Evolutionary conservation across 2,888 invertebrate genomes (phyloP).

Genomic region (Julus scandinavius): DNA sequence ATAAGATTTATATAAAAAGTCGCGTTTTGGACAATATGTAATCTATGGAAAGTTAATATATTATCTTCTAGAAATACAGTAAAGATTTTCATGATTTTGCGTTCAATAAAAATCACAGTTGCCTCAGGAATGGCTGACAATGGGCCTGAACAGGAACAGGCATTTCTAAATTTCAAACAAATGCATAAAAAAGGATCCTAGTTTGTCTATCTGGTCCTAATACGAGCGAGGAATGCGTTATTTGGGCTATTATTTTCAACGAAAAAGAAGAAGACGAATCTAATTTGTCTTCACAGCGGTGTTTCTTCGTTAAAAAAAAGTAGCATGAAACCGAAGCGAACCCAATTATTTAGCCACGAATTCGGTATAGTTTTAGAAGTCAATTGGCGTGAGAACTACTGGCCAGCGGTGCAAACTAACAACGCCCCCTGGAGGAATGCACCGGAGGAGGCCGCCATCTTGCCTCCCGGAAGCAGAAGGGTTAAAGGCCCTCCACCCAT

Average conservation of each 20-base stretch:
- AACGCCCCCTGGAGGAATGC: constrained; percentile 33
- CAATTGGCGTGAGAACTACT: background rate
- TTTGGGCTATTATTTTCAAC: background rate
- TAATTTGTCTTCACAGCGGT: constrained; percentile 27
- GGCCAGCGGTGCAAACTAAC: background rate
- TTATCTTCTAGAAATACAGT: too few relatives aligned
- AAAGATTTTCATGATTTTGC: too few relatives aligned
- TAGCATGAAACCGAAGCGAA: background rate
- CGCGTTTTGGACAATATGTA: too few relatives aligned
- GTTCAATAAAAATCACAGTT: too few relatives aligned
- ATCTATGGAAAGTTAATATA: too few relatives aligned
- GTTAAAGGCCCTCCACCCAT: constrained; percentile 1
- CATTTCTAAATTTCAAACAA: too few relatives aligned
- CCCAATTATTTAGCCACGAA: constrained; percentile 4
- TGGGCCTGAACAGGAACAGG: too few relatives aligned
- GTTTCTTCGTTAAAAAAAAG: background rate
- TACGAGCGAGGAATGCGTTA: background rate
- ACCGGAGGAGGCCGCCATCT: background rate
- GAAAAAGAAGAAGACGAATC: background rate
- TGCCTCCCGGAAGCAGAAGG: constrained; percentile 16
- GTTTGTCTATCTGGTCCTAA: background rate
- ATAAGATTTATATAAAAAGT: too few relatives aligned
- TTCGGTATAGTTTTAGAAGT: background rate
- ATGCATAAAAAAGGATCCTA: too few relatives aligned
- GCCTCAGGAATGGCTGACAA: too few relatives aligned